Evolutionary conservation across 2,797 vertebrate species (phyloP), one percentile per base, ranked within the genome.

Genomic region (Acanthis flammea): DNA sequence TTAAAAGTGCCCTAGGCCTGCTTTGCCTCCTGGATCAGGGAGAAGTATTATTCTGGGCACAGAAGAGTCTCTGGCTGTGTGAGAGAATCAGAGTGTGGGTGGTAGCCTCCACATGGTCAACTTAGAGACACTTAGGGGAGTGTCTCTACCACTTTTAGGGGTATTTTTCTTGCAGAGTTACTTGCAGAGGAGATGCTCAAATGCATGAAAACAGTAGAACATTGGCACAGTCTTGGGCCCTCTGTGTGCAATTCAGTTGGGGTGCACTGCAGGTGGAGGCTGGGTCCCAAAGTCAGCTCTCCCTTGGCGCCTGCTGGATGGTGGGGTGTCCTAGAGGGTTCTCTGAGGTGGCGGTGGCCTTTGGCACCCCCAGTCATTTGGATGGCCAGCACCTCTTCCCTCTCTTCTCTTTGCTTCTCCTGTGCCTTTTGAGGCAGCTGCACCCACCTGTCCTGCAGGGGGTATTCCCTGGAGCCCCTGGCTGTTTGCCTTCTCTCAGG

Each of bases 201-300:
- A 31, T 13, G 9, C 13, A 2, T 37, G 44, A 39, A 67, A 55
- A 35, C 4, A 4, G 13, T 3, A 35, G 39, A 60, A 5, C 0
- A 2, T 12, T 70, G 18, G 4, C 4, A 0, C 0, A 1, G 42
- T 47, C n/a, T 31, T 1, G 2, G 37, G 14, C 25, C 58, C 14
- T 27, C 19, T 50, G 37, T 6, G 14, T 48, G 31, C 7, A 1
- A 23, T 31, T 70, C n/a, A 19, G 10, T 5, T 12, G 51, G 47
- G 27, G 5, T 7, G 27, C 0, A 0, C 19, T 39, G 55, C 53
- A n/a, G 19, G 39, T 14, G 4, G 37, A 63, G 48, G 4, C 13
- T 2, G 10, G 19, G 18, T 45, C 25, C 60, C 22, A 2, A 13
- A 5, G 7, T 7, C 5, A 2, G 39, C 33, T 44, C 11, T 86